A percentile compares a stretch with the other conserved stretches of the same genome.
Conservation (phyloP, 1,140 invertebrate species). For the Magallana gigas region DNA sequence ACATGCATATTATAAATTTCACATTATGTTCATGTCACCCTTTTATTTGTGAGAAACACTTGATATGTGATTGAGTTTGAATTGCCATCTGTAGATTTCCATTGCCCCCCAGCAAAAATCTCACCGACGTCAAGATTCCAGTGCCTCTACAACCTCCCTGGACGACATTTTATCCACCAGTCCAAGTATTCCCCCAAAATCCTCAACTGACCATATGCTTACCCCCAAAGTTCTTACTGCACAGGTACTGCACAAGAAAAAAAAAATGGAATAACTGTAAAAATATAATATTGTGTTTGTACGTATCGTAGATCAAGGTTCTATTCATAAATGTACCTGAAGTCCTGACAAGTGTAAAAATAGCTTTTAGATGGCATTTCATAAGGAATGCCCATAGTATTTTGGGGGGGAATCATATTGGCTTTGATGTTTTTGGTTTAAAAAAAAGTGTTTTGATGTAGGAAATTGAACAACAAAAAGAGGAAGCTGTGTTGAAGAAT, state of each 20-base stretch:
- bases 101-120: slow-evolving; percentile 35
- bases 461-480: slow-evolving; percentile 77
- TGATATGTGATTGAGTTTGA: too few relatives aligned
- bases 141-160: slow-evolving; percentile 69
- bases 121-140: slow-evolving; percentile 59
- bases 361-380: too few relatives aligned
- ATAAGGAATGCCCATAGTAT: too few relatives aligned
- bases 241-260: slow-evolving; percentile 42
- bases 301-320: too few relatives aligned
- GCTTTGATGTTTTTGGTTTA: too few relatives aligned
- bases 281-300: too few relatives aligned
- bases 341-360: too few relatives aligned
- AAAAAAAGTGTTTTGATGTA: slow-evolving; percentile 41
- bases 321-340: too few relatives aligned
- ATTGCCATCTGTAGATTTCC: neutral
- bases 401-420: too few relatives aligned
- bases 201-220: slow-evolving; percentile 52
- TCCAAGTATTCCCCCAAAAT: slow-evolving; percentile 75
- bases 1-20: too few relatives aligned
- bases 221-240: slow-evolving; percentile 66
- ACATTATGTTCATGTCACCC: too few relatives aligned
- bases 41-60: too few relatives aligned
- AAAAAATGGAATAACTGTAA: neutral
- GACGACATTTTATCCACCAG: slow-evolving; percentile 83
- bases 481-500: slow-evolving; percentile 76